Evolutionary conservation across 2,888 invertebrate genomes (phyloP), one percentile per base, ranked within the genome.

Genomic region (Leucoptera coffeella): DNA sequence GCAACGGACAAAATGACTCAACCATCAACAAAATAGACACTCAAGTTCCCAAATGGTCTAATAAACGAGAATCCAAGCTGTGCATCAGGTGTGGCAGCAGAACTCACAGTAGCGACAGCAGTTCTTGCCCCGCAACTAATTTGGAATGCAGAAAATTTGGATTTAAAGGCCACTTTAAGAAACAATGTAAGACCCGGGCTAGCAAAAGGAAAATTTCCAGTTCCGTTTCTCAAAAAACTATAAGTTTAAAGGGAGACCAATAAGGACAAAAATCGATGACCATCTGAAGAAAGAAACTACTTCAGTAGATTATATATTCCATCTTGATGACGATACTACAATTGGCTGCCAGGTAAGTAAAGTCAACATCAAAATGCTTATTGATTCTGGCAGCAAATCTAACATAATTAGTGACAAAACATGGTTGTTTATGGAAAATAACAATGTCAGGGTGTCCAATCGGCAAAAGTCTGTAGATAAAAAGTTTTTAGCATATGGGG

Each of bases 341-440:
- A 23, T 38, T 8, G 14, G 13, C 3, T 38, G 38, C 25, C 4
- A 13, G 1, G 12, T 39, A 12, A 34, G 36, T 8, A 32, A 29
- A 6, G 29, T 35, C 2, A 20, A 28, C 2, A 26, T 32, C 6
- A 25, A 35, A 2, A 31, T 39, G 29, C 19, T 37, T 2, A 34
- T 39, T 10, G 39, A 38, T 24, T 39, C 38, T 1, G 38, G 37
- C 3, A 30, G 37, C 12, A 36, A 28, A 23, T 25, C 8, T 12
- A 39, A 38, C 20, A 19, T 39, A 2, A 30, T 38, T 2, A 29
- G n/a, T n/a, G 34, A 36, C 4, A 23, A 19, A 11, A 35, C 36
- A 2, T 38, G 38, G 36, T 22, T 29, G 4, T 4, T 23, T 6
- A 9, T 37, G 12, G 37, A 40, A 23, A 3, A 13, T 2, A 19